These are phyloP conservation scores for Parazoanthus darwini DNA, from an alignment of 92 coral and sea anemone genomes.

Conservation along the genomic window DNA sequence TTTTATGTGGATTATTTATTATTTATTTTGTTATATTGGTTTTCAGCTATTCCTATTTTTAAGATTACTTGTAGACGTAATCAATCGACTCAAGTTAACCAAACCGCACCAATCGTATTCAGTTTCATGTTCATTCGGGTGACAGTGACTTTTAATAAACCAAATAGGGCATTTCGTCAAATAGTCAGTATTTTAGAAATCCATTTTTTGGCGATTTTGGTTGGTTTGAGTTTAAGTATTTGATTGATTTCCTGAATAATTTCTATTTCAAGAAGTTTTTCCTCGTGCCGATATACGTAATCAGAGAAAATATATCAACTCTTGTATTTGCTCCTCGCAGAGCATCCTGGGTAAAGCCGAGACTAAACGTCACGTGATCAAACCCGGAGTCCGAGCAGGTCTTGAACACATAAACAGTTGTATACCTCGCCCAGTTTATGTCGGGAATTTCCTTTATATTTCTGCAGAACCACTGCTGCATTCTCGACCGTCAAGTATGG, in stretches of 20 bases:
- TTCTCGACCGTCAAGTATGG: conserved; percentile 86
- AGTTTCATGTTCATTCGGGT: too few species aligned
- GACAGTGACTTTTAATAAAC: too few species aligned
- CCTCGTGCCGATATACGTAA: too few species aligned
- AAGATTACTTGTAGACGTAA: neutral
- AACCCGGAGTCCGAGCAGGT: conserved; percentile 39
- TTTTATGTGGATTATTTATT: too few species aligned
- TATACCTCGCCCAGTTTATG: conserved; percentile 94
- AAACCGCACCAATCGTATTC: neutral
- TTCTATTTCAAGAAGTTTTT: too few species aligned
- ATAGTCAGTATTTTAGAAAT: too few species aligned
- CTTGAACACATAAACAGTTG: conserved; percentile 37
- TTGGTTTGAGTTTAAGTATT: too few species aligned
- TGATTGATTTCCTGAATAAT: too few species aligned
- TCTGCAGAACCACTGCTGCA: conserved; percentile 76
- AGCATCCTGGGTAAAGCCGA: conserved; percentile 23
- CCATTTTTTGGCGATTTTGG: too few species aligned
- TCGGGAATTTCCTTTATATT: conserved; percentile 71
- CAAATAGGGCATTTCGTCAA: too few species aligned
- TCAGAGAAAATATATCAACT: too few species aligned
- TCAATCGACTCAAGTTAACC: neutral
- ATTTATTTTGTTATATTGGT: too few species aligned
- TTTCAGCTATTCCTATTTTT: neutral
- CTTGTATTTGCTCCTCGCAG: neutral
- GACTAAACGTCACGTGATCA: conserved; percentile 37